These are phyloP conservation scores for Naja naja DNA, from an alignment of 2,113 vertebrate species.

Conservation along the genomic window DNA sequence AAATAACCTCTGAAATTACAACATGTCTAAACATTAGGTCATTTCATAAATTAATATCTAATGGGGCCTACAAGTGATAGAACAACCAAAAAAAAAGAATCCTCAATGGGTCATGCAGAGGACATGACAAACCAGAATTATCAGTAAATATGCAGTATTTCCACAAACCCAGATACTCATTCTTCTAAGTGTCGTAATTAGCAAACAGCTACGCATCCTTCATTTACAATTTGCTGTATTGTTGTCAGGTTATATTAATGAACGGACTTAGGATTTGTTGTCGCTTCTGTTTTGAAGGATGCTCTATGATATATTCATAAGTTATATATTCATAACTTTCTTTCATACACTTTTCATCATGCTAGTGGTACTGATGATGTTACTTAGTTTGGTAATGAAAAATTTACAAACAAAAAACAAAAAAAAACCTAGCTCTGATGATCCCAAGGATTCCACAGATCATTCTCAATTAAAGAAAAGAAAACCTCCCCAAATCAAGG, in stretches of 20 bases:
- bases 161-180: not conserved
- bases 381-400: no score
- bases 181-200: not conserved
- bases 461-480: not conserved
- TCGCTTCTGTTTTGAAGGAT: not conserved
- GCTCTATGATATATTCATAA: not conserved
- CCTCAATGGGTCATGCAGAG: not conserved
- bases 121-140: not conserved
- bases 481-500: not conserved
- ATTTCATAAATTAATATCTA: not conserved
- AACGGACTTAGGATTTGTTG: not conserved
- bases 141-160: not conserved
- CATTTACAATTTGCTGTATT: not conserved
- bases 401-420: accelerated
- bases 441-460: no score
- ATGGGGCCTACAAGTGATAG: not conserved
- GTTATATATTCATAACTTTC: not conserved
- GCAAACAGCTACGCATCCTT: not conserved
- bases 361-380: no score
- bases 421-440: no score
- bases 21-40: not conserved
- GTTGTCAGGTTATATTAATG: not conserved
- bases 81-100: not conserved
- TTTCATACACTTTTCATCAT: not conserved
- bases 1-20: conserved; percentile 4